phyloP scores from a whole-genome alignment of 2,113 vertebrate genomes.

The Pelecanus crispus region DNA sequence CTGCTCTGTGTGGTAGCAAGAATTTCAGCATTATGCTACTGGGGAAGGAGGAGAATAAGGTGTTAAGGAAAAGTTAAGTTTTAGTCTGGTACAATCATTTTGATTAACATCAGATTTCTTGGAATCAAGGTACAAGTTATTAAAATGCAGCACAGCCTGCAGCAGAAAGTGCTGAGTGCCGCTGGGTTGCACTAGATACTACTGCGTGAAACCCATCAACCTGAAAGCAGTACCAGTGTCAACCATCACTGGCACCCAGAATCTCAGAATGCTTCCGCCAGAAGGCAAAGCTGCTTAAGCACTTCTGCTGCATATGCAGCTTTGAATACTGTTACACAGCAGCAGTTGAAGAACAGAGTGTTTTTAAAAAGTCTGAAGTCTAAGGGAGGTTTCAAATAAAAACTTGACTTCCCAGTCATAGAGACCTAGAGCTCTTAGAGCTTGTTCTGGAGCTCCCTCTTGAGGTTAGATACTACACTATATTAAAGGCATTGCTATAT shows the following conservation, averaged over 20 bases:
- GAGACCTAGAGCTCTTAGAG: not conserved
- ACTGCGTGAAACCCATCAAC: fast-evolving
- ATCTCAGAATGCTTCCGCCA: not conserved
- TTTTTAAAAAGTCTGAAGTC: not conserved
- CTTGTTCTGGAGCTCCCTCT: conserved; percentile 59
- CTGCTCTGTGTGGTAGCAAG: not conserved
- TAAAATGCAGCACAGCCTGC: not conserved
- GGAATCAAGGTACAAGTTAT: not conserved
- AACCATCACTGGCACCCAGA: not conserved
- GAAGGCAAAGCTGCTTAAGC: not conserved
- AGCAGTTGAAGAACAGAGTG: not conserved
- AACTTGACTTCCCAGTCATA: not conserved
- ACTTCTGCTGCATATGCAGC: not conserved
- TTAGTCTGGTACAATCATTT: not conserved
- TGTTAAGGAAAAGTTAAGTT: not conserved
- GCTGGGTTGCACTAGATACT: too few relatives aligned
- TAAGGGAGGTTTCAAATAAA: not conserved
- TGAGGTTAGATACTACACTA: not conserved
- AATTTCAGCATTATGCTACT: not conserved
- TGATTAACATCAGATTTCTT: not conserved
- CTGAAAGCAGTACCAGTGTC: fast-evolving
- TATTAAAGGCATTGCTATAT: not conserved
- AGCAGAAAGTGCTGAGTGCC: not conserved
- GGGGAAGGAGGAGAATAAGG: not conserved
- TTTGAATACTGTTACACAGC: not conserved